Evolutionary conservation across 2,888 invertebrate genomes (phyloP).

Genomic region (Glaucopsyche alexis): DNA sequence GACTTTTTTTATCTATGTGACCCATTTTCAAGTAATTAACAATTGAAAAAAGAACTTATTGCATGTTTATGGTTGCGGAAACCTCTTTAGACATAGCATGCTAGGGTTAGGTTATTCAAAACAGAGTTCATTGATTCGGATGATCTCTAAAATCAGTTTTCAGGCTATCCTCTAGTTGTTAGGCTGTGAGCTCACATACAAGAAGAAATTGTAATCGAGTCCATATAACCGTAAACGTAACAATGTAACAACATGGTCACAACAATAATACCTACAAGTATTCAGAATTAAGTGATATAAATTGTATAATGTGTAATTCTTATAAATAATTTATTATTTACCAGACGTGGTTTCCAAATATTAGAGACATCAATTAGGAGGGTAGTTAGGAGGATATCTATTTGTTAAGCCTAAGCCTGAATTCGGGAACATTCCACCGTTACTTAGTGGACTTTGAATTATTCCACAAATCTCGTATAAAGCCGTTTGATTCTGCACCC

Average conservation of each 20-base stretch:
- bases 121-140: not conserved
- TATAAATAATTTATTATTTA: not conserved
- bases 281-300: no score
- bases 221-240: no score
- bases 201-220: no score
- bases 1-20: no score
- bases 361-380: not conserved
- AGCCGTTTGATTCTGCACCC: constrained; percentile 49
- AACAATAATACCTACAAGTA: no score
- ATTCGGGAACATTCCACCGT: not conserved
- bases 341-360: not conserved
- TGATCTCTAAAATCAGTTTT: not conserved
- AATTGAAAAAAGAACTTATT: no score
- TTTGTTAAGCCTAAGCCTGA: constrained; percentile 17
- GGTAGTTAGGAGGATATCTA: not conserved
- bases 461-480: constrained; percentile 42
- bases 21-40: no score
- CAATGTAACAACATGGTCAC: not conserved
- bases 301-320: no score
- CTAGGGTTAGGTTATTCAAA: not conserved
- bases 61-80: no score
- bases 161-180: not conserved
- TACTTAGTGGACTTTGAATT: constrained; percentile 28
- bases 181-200: not conserved
- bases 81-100: no score